Evolutionary conservation across 1,140 invertebrate species (phyloP), one percentile per base, ranked within the genome.

Genomic region (Eciton burchellii): DNA sequence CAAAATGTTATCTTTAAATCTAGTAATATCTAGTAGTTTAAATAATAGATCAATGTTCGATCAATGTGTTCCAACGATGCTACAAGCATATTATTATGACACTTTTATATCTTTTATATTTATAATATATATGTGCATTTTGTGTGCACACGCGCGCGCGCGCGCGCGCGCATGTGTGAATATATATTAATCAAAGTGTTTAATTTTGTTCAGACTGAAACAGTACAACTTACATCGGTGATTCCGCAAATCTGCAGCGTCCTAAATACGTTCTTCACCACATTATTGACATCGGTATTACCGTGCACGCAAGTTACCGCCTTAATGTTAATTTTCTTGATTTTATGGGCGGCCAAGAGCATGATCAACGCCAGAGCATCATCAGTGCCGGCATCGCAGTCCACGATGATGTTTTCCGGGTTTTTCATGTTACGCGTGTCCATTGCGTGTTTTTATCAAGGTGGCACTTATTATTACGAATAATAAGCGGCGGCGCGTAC

Each of bases 271-370:
- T 97, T 97, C 21, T 90, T 93, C 49, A 94, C 91, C 3, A 95
- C 95, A 88, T 96, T 94, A 11, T 95, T 92, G 0, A 96, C 83
- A 21, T 87, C 89, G 1, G 96, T 96, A 86, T 96, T 97, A 2
- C 96, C 96, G 70, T 94, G 92, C 3, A 95, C 95, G 84, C 95
- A 96, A 0, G 95, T 96, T 3, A 97, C 94, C 0, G 94, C 96
- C 74, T 96, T 90, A 6, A 97, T 91, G 81, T 95, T 83, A 16
- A 95, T 85, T 85, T 92, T 83, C 11, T 90, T 89, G 1, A 90
- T 76, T 74, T 93, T 89, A 59, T 96, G 95, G 3, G 95, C 95
- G 19, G 94, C 91, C 0, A 96, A 89, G 1, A 96, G 88, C 81
- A 96, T 85, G 16, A 96, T 89, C 6, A 97, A 85, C 0, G 96